Evolutionary conservation across 2,797 vertebrate genomes (phyloP).

Genomic region (Parotocinclus haroldoi): DNA sequence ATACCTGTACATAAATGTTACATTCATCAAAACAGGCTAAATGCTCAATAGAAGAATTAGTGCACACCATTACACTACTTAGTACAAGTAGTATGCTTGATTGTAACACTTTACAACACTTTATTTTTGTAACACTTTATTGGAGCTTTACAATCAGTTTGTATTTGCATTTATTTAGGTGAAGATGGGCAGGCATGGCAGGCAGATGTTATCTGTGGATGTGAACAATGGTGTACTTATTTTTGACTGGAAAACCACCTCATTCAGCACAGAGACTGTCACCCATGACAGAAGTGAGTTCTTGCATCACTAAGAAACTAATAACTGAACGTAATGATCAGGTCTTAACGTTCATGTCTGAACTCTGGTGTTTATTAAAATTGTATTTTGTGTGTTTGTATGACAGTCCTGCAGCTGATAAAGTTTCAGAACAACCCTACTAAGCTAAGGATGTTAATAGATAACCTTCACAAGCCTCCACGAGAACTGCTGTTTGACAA

Average conservation of each 20-base stretch:
- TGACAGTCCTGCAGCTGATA: conserved; percentile 74
- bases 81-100: no score
- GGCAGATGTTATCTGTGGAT: conserved; percentile 73
- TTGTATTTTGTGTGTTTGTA: neutral
- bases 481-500: conserved; percentile 76
- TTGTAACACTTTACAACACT: no score
- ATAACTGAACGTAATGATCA: neutral
- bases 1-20: no score
- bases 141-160: neutral
- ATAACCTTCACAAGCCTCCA: conserved; percentile 68
- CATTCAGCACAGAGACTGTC: conserved; percentile 67
- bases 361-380: neutral
- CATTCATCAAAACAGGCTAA: no score
- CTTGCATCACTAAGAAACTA: neutral
- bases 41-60: no score
- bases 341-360: no score
- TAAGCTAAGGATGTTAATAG: conserved; percentile 71
- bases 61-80: no score
- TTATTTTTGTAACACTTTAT: no score
- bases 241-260: conserved; percentile 70
- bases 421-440: conserved; percentile 71
- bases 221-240: conserved; percentile 70
- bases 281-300: conserved; percentile 72
- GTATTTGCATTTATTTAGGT: conserved; percentile 60
- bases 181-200: conserved; percentile 72